These are phyloP conservation scores for Girardinus metallicus DNA, from an alignment of 2,797 vertebrate species.

Conservation along the genomic window DNA sequence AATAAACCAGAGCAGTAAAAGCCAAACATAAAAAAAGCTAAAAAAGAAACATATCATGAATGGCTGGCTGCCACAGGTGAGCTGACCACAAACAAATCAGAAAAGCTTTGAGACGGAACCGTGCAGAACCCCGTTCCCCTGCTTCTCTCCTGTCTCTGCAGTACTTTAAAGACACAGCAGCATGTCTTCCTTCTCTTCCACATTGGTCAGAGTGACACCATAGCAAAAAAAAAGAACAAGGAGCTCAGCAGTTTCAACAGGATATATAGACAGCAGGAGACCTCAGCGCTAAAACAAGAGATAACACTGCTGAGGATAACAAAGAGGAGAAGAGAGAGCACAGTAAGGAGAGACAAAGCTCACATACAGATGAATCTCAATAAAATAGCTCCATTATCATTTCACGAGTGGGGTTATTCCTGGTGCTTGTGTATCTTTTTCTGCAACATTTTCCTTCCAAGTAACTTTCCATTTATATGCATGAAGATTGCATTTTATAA, in stretches of 20 bases:
- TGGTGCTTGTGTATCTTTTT: background rate
- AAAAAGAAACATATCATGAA: constrained; percentile 46
- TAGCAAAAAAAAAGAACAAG: constrained; percentile 25
- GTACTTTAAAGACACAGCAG: constrained; percentile 17
- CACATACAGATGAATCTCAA: background rate
- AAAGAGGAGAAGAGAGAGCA: background rate
- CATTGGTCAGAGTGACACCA: constrained; percentile 11
- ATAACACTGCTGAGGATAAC: constrained; percentile 1
- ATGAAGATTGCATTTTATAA: background rate
- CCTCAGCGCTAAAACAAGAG: constrained; percentile 13
- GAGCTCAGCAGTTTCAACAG: constrained; percentile 16
- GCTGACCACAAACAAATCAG: constrained; percentile 49
- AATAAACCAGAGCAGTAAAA: constrained; percentile 53
- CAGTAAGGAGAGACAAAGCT: constrained; percentile 1
- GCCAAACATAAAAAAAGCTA: constrained; percentile 33
- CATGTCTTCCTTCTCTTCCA: constrained; percentile 14
- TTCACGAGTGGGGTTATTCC: background rate
- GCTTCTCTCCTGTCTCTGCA: background rate
- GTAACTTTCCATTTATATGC: background rate
- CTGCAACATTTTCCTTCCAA: background rate
- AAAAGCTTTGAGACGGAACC: constrained; percentile 36
- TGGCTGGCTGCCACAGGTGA: constrained; percentile 22
- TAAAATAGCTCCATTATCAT: background rate
- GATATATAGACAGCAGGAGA: constrained; percentile 35
- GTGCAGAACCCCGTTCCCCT: background rate